Percentiles rank a stretch among this genome's conserved stretches.
phyloP scores from a whole-genome alignment of 2,113 vertebrate species.

The Nematolebias whitei region DNA sequence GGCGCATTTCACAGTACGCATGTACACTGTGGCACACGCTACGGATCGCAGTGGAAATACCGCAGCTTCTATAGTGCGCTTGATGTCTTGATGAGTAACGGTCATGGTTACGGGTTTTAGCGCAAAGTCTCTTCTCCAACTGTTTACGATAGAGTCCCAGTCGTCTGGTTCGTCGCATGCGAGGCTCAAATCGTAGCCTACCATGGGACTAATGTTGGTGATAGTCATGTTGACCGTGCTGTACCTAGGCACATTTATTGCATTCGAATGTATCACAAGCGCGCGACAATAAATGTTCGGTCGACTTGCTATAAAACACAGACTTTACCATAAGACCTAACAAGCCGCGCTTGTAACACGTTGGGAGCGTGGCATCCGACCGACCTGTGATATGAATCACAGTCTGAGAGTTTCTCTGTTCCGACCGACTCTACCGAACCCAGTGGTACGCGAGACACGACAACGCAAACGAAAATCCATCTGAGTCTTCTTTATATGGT shows the following conservation, averaged over 20 bases:
- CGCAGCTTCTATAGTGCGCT: neutral
- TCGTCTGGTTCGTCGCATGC: neutral
- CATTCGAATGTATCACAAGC: neutral
- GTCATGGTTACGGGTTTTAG: fast-evolving
- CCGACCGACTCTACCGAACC: too few relatives aligned
- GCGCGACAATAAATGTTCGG: constrained; percentile 4
- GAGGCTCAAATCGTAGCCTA: constrained; percentile 3
- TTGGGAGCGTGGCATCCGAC: too few relatives aligned
- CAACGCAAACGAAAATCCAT: too few relatives aligned
- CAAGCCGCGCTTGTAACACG: neutral
- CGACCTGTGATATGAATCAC: too few relatives aligned
- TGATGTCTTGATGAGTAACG: constrained; percentile 1
- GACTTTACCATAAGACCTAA: constrained; percentile 14
- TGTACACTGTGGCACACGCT: neutral
- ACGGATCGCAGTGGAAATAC: neutral
- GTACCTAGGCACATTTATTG: neutral
- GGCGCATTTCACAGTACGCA: neutral
- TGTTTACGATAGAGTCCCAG: neutral
- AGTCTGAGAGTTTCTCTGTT: too few relatives aligned
- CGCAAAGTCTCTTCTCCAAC: neutral
- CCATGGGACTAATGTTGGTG: neutral
- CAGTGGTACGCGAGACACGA: too few relatives aligned
- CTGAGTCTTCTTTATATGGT: too few relatives aligned
- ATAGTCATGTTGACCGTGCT: constrained; percentile 1
- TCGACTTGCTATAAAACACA: neutral